A percentile compares a stretch with the other conserved stretches of the same genome.
These are phyloP conservation scores for Mizuhopecten yessoensis DNA, from an alignment of 1,140 invertebrate genomes.

Conservation along the genomic window DNA sequence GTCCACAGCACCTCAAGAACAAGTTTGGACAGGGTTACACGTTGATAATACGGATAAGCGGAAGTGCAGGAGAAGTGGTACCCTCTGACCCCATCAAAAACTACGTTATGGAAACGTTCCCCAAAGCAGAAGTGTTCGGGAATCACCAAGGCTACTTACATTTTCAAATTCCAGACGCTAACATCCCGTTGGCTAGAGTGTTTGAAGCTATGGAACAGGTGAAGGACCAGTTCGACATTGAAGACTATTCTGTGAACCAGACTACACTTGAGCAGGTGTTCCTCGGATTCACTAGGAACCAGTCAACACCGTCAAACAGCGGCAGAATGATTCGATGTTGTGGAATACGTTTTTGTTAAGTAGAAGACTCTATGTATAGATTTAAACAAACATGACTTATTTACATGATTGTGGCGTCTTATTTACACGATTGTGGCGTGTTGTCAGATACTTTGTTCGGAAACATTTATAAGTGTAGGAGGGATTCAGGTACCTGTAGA, in stretches of 20 bases:
- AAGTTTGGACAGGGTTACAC: conserved; percentile 83
- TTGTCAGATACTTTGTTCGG: too few relatives aligned
- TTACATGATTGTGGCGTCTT: too few relatives aligned
- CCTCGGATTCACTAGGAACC: conserved; percentile 84
- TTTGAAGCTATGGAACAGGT: conserved; percentile 86
- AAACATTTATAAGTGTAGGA: too few relatives aligned
- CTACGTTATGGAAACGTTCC: conserved; percentile 72
- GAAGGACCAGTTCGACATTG: conserved; percentile 86
- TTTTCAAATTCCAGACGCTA: conserved; percentile 80
- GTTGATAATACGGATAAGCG: conserved; percentile 74
- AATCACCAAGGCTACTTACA: conserved; percentile 88
- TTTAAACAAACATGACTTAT: too few relatives aligned
- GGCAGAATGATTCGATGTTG: not conserved
- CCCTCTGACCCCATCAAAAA: conserved; percentile 61
- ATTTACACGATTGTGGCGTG: too few relatives aligned
- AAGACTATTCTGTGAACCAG: conserved; percentile 90
- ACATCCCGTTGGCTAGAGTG: conserved; percentile 86
- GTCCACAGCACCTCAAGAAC: conserved; percentile 84
- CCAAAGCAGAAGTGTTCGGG: conserved; percentile 85
- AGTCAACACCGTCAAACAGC: conserved; percentile 67
- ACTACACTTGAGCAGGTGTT: conserved; percentile 91
- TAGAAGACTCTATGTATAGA: too few relatives aligned
- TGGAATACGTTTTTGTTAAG: not conserved
- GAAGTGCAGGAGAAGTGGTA: conserved; percentile 44
- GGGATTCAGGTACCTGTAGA: too few relatives aligned